Base-by-base conservation (phyloP, 1,140 invertebrate species). In the Procambarus clarkii region DNA sequence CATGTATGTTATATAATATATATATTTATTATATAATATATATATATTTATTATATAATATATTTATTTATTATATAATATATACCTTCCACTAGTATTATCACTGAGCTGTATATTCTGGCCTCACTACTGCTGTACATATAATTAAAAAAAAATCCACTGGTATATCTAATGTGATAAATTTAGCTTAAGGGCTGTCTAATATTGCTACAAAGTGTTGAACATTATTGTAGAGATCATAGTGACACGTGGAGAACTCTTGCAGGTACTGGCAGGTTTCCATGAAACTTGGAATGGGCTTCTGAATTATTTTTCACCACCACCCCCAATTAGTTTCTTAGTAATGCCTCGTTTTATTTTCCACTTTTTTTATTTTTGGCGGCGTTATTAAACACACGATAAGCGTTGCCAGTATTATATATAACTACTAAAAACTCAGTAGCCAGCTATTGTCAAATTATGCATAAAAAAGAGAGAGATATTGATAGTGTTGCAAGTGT, bases 91-190 rank as follows among this genome's bases (percentile, higher is more conserved):
- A 89, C 71, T 89, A 89, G 78, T 89, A 81, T 82, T 89, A 82
- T 82, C 78, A 82, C 79, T 89, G 79, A 83, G 87, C 79, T 89
- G 78, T 82, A 89, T 89, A 89, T 89, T 82, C 86, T 88, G 86
- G 86, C 86, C 86, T 88, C 86, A 80, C 86, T 80, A 88, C 86
- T 88, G 86, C 86, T 88, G 86, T 88, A 88, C 86, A 88, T 88
- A 88, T 80, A 81, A 88, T 88, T 74, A 46, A 80, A 77, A 80
- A 34, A 74, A 88, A 80, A 80, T 88, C 80, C 77, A 88, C 86
- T 88, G 77, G 86, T 88, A 88, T 88, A 88, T 88, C 86, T 81
- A 69, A 88, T 88, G 86, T 88, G 86, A 88, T 88, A 88, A 80
- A 88, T 88, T 88, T 88, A 88, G 77, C 60, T 88, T 88, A 69